Conservation (phyloP, 1,140 invertebrate genomes). For the Drosophila kanapiae region DNA sequence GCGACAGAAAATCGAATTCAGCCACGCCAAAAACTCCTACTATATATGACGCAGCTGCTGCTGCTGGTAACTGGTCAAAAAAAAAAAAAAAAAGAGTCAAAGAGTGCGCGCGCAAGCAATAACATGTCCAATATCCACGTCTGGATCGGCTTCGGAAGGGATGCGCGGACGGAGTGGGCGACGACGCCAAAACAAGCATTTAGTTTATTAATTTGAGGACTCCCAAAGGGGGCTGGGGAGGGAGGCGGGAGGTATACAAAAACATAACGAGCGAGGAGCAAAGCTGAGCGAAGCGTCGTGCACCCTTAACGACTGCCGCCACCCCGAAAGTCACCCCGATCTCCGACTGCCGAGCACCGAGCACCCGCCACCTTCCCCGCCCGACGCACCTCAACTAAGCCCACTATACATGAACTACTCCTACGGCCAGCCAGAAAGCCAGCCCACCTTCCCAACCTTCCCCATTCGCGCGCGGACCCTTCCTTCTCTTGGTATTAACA, state of each 20-base stretch:
- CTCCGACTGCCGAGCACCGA: slow-evolving; percentile 17
- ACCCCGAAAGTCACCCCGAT: slow-evolving; percentile 16
- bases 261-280: slow-evolving; percentile 56
- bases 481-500: slow-evolving; percentile 75
- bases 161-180: slow-evolving; percentile 1
- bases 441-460: slow-evolving; percentile 13
- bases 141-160: slow-evolving; percentile 45
- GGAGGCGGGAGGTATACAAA: slow-evolving; percentile 18
- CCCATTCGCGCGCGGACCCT: slow-evolving; percentile 33
- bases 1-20: slow-evolving; percentile 62
- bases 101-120: slow-evolving; percentile 81
- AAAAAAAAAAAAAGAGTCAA: slow-evolving; percentile 55
- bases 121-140: slow-evolving; percentile 75
- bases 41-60: slow-evolving; percentile 71
- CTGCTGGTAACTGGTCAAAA: slow-evolving; percentile 38
- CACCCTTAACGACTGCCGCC: slow-evolving; percentile 43
- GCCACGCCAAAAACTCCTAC: slow-evolving; percentile 56
- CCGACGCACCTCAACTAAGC: slow-evolving; percentile 26
- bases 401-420: slow-evolving; percentile 52
- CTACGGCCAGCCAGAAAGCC: slow-evolving; percentile 28
- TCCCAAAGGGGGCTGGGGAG: slow-evolving; percentile 15
- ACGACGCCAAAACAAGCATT: slow-evolving; percentile 79
- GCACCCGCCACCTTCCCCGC: slow-evolving; percentile 2
- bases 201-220: slow-evolving; percentile 81
- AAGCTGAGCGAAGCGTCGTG: slow-evolving; percentile 28